phyloP scores from a whole-genome alignment of 2,113 vertebrate genomes.

The Neodon shergylaensis region DNA sequence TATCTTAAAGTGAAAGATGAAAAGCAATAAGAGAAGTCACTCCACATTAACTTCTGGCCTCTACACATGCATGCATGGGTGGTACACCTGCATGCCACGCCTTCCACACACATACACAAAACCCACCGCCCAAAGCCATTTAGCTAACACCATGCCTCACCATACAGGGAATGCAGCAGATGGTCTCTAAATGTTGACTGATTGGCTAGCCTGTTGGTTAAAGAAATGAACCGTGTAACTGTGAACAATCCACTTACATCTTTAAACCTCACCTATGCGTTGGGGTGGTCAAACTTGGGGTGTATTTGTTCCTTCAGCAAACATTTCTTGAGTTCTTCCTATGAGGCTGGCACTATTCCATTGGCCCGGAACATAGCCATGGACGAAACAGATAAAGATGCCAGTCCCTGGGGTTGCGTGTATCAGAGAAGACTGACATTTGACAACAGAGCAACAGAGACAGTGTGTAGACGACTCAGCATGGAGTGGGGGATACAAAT shows the following conservation, averaged over 20 bases:
- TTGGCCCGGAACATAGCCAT: background rate
- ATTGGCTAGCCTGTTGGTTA: background rate
- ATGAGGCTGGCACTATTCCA: background rate
- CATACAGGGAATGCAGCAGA: background rate
- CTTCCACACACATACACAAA: background rate
- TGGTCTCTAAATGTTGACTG: background rate
- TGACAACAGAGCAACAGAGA: background rate
- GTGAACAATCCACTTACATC: background rate
- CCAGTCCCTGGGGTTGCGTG: background rate
- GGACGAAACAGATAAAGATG: background rate
- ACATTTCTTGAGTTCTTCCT: background rate
- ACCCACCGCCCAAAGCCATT: background rate
- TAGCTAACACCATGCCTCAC: background rate
- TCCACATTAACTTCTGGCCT: background rate
- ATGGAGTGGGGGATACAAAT: background rate
- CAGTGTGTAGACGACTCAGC: background rate
- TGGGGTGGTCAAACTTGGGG: background rate
- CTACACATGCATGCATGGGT: background rate
- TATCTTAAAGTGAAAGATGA: background rate
- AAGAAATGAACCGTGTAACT: background rate
- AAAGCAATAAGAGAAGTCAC: background rate
- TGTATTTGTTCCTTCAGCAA: conserved; percentile 30
- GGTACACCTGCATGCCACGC: background rate
- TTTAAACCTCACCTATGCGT: conserved; percentile 10
- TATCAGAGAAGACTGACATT: background rate